phyloP scores from a whole-genome alignment of 2,888 invertebrate species.

The Malacosoma neustria region DNA sequence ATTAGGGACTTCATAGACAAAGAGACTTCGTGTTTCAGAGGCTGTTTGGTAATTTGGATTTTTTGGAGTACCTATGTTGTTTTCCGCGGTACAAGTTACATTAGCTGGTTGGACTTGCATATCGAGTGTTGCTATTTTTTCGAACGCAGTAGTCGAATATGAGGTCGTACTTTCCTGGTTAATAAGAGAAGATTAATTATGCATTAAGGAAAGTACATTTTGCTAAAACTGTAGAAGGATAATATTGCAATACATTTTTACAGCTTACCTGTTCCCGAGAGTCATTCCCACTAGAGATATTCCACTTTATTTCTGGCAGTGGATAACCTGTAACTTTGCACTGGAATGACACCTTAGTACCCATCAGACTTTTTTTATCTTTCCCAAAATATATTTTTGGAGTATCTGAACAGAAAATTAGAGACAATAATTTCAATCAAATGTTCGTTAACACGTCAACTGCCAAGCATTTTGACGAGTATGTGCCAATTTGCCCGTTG shows the following conservation, averaged over 20 bases:
- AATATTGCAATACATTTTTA: too few species aligned
- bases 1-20: constrained; percentile 38
- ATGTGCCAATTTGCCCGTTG: too few species aligned
- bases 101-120: constrained; percentile 30
- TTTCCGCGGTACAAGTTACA: constrained; percentile 39
- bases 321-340: constrained; percentile 48
- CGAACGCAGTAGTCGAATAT: too few species aligned
- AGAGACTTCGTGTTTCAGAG: constrained; percentile 18
- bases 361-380: constrained; percentile 21
- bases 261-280: constrained; percentile 18
- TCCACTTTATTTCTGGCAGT: constrained; percentile 38
- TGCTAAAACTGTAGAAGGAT: too few species aligned
- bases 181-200: too few species aligned
- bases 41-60: neutral
- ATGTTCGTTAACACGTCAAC: too few species aligned
- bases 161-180: too few species aligned
- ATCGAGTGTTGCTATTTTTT: constrained; percentile 27
- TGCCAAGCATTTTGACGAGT: too few species aligned
- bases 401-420: constrained; percentile 31
- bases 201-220: too few species aligned
- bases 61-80: constrained; percentile 13
- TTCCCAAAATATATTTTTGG: constrained; percentile 33
- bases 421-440: too few species aligned
- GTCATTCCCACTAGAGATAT: constrained; percentile 24
- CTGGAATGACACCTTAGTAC: constrained; percentile 21